Conservation (phyloP, 2,113 vertebrate species). For the Zosterops lateralis region DNA sequence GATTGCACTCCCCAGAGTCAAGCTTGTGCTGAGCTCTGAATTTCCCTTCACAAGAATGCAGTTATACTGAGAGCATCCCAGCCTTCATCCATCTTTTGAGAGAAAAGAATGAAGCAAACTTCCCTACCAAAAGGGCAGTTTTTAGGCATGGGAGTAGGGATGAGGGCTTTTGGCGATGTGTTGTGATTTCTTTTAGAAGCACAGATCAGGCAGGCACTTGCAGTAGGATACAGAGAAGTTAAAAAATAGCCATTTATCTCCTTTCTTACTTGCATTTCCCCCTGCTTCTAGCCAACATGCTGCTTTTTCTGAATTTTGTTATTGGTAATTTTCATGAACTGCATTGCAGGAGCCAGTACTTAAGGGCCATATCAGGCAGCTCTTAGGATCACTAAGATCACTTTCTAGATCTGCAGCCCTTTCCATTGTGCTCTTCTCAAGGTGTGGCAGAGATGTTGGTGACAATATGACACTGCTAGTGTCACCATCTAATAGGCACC, state of each 20-base stretch:
- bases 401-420: neutral
- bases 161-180: accelerated
- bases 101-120: neutral
- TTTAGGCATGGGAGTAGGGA: neutral
- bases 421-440: neutral
- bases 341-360: neutral
- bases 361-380: neutral
- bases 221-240: neutral
- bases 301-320: neutral
- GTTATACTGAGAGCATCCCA: neutral
- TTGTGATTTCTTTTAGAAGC: neutral
- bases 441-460: neutral
- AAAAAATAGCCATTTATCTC: neutral
- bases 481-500: neutral
- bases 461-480: neutral
- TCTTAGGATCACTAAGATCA: accelerated
- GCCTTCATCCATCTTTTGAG: neutral
- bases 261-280: neutral
- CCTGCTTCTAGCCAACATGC: neutral
- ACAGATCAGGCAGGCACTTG: neutral
- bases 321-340: neutral
- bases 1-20: neutral
- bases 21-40: neutral
- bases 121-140: neutral
- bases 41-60: neutral